phyloP scores from a whole-genome alignment of 2,797 vertebrate genomes.

The Rhadinocentrus ornatus region DNA sequence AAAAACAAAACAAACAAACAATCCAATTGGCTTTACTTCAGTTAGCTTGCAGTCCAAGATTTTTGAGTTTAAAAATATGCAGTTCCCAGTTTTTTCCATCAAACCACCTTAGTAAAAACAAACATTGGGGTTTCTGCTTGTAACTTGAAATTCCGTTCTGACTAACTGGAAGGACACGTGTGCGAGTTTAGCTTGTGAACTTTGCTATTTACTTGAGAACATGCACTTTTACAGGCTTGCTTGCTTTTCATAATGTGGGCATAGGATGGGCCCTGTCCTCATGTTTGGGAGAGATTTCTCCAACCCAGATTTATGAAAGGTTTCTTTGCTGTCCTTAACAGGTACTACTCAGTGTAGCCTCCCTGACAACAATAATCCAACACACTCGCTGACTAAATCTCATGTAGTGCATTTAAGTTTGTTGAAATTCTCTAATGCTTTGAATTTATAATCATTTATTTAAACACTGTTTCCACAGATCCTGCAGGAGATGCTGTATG shows the following conservation, averaged over 20 bases:
- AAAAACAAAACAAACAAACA: no score
- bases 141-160: constrained; percentile 37
- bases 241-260: constrained; percentile 43
- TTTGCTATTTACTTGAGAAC: constrained; percentile 27
- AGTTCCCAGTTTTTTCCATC: constrained; percentile 40
- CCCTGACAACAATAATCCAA: constrained; percentile 18
- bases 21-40: constrained; percentile 4
- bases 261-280: constrained; percentile 22
- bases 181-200: constrained; percentile 42
- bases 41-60: constrained; percentile 13
- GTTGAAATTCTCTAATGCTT: neutral
- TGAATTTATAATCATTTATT: constrained; percentile 30
- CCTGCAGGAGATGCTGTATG: constrained; percentile 95
- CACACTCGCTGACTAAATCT: constrained; percentile 6
- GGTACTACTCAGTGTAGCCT: constrained; percentile 29
- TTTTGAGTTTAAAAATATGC: constrained; percentile 38
- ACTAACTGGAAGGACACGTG: constrained; percentile 43
- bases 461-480: constrained; percentile 82
- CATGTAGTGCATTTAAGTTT: constrained; percentile 4
- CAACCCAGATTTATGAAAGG: constrained; percentile 54
- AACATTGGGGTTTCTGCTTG: constrained; percentile 35
- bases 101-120: constrained; percentile 55
- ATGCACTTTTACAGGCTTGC: constrained; percentile 20
- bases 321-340: constrained; percentile 51
- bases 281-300: constrained; percentile 32